Base-by-base conservation (phyloP, 2,113 vertebrate genomes). In the Phasianus colchicus region DNA sequence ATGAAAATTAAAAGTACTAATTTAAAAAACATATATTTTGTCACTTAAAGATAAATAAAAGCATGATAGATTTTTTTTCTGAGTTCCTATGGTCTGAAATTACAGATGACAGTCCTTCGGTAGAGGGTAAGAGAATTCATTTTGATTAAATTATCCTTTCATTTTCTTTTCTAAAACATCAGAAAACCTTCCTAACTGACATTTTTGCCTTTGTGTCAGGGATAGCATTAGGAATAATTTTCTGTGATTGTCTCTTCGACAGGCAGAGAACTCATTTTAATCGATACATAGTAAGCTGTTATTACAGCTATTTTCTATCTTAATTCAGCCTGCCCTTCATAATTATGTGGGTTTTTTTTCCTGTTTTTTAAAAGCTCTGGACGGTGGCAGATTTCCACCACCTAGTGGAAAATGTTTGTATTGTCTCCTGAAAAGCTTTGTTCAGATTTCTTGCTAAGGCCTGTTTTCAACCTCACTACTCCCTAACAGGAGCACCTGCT, bases 331-430 rank as follows among this genome's bases (percentile, higher is more conserved):
- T 96, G 92, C 76, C 94, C 74, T 96, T 97, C 91, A 92, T 93
- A 96, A 96, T 97, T 96, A 96, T 57, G 72, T 83, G 74, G 30
- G 3, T 22, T 92, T 55, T 55, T 38, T 25, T 92, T 94, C 88
- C 48, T 73, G 20, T 55, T 91, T 86, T 92, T 66, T 52, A 47
- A 90, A 85, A 96, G 42, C 74, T 95, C 71, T 27, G 87, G 89
- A 90, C 71, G 48, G 92, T 61, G 97, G 97, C 95, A 95, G 96
- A 97, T 97, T 97, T 95, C 97, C 95, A 97, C 98, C 98, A 98
- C 96, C 97, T 98, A 98, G 98, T 97, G 98, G 97, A 88, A 94
- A 91, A 95, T 85, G 10, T 63, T 67, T 87, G 57, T 32, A 95
- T 34, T 88, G 54, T 71, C 61, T 36, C 58, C 38, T 86, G 16